A percentile compares a stretch with the other conserved stretches of the same genome.
phyloP scores from a whole-genome alignment of 2,113 vertebrate genomes.

The Gnathochromis pfefferi region DNA sequence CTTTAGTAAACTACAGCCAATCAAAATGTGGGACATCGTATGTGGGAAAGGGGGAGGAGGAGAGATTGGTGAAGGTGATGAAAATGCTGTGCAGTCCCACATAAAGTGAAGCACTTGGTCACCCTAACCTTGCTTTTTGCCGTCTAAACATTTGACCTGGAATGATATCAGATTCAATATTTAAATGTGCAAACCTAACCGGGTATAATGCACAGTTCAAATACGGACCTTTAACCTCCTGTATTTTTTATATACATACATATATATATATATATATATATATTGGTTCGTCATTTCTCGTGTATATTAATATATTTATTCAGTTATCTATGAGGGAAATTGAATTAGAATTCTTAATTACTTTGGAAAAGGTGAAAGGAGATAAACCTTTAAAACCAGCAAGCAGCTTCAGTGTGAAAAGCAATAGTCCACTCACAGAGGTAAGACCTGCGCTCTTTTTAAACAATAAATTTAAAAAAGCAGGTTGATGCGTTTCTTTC shows the following conservation, averaged over 20 bases:
- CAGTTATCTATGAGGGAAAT: not conserved
- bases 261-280: not conserved
- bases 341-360: not conserved
- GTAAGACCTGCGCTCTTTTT: not conserved
- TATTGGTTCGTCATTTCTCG: not conserved
- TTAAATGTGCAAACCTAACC: not conserved
- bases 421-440: not conserved
- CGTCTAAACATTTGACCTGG: not conserved
- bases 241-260: not conserved
- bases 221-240: not conserved
- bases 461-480: rapidly evolving
- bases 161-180: not conserved
- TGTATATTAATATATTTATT: not conserved
- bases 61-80: not conserved
- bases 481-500: not conserved
- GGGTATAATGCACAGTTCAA: not conserved
- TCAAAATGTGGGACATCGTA: not conserved
- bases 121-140: not conserved
- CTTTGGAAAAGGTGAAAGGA: not conserved
- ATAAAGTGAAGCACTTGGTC: not conserved
- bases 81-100: not conserved
- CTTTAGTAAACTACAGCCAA: not conserved
- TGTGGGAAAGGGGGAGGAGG: not conserved
- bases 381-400: not conserved
- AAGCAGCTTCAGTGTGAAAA: not conserved